Conservation (phyloP, 23 tunicate genomes). For the Clavelina lepadiformis region DNA sequence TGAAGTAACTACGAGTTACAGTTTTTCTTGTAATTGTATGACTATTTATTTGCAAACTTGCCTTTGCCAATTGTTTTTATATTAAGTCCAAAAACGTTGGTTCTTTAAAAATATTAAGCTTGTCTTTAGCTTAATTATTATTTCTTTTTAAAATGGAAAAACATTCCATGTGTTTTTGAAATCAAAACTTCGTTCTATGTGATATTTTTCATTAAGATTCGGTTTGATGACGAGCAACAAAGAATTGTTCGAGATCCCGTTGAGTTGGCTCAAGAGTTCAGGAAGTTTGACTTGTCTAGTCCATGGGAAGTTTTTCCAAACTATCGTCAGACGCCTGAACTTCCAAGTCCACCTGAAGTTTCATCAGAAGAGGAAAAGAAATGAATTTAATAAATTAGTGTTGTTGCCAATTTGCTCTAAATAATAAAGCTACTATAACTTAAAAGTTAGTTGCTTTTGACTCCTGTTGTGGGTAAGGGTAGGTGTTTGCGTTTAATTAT, state of each 20-base stretch:
- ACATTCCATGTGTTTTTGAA: neutral
- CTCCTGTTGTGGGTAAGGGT: no score
- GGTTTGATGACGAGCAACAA: slow-evolving; percentile 85
- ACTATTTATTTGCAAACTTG: no score
- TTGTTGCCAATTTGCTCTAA: no score
- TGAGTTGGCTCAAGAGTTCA: slow-evolving; percentile 96
- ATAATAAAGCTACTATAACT: no score
- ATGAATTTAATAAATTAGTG: no score
- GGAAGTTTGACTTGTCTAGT: slow-evolving; percentile 86
- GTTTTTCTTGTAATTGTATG: no score
- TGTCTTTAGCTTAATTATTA: no score
- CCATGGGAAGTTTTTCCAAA: slow-evolving; percentile 99
- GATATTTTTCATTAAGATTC: slow-evolving; percentile 33
- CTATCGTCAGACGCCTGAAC: slow-evolving; percentile 50
- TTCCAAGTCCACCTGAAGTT: slow-evolving; percentile 38
- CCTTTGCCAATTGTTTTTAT: no score
- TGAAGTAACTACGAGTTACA: slow-evolving; percentile 72
- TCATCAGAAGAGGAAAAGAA: slow-evolving; percentile 21
- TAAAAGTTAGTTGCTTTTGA: no score
- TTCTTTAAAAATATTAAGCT: no score
- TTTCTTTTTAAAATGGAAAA: neutral
- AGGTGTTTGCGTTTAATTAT: no score
- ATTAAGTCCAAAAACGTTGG: no score
- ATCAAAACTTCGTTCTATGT: neutral
- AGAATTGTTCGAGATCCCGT: slow-evolving; percentile 92